A percentile compares a stretch with the other conserved stretches of the same genome.
Conservation (phyloP, 1,140 invertebrate genomes). For the Metopolophium dirhodum region DNA sequence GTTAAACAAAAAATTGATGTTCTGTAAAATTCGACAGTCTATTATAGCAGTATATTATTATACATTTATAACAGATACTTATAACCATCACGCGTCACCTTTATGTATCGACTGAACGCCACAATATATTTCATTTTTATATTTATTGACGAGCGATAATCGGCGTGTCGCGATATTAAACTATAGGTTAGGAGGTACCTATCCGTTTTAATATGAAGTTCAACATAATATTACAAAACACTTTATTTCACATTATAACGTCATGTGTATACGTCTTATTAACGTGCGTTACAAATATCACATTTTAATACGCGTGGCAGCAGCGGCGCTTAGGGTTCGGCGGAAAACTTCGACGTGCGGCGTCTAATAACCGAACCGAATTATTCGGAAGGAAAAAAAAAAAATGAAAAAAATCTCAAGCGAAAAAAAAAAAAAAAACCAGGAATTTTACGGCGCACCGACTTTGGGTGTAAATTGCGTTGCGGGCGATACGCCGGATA, state of each 20-base stretch:
- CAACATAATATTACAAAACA: background rate
- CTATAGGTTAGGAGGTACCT: background rate
- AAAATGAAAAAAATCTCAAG: background rate
- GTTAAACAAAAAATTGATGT: background rate
- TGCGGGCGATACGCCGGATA: conserved; percentile 6
- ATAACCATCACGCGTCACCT: background rate
- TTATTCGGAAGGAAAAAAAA: background rate
- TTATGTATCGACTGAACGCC: background rate
- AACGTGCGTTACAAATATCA: background rate
- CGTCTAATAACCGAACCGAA: no score
- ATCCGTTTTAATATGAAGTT: background rate
- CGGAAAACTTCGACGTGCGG: background rate
- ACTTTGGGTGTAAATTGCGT: conserved; percentile 8
- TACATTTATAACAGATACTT: background rate
- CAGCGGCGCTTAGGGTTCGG: background rate
- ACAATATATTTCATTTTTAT: background rate
- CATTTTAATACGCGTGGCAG: background rate
- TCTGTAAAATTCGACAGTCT: background rate
- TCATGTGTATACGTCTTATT: background rate
- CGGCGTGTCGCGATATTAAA: background rate
- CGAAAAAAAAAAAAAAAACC: background rate
- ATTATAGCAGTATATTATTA: no score
- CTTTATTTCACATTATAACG: background rate
- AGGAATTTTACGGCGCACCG: background rate
- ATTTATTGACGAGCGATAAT: background rate